phyloP scores from a whole-genome alignment of 2,113 vertebrate species.

The Australoheros scitulus region DNA sequence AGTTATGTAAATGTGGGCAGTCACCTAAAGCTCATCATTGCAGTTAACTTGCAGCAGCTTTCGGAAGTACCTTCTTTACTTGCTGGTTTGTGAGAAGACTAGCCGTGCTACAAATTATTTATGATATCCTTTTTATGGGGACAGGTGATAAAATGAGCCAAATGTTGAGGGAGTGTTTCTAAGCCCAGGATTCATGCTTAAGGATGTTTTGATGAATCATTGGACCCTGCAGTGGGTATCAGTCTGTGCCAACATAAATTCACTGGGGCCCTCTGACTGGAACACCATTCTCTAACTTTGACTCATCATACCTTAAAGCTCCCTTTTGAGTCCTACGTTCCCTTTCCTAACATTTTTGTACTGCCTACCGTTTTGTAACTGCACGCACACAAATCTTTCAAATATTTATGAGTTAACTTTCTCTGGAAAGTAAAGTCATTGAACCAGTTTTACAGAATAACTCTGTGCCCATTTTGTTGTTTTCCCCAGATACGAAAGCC shows the following conservation, averaged over 20 bases:
- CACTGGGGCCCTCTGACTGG: not conserved
- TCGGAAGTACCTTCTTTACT: not conserved
- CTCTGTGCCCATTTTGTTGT: not conserved
- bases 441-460: not conserved
- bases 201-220: constrained; percentile 16
- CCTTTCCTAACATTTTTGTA: not conserved
- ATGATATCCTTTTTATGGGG: constrained; percentile 6
- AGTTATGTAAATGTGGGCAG: not conserved
- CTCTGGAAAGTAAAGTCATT: not conserved
- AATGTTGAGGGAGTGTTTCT: not conserved
- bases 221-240: not conserved
- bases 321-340: not conserved
- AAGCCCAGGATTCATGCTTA: not conserved
- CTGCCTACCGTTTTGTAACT: not conserved
- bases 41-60: constrained; percentile 13
- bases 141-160: constrained; percentile 1
- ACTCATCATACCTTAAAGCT: not conserved
- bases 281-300: constrained; percentile 1
- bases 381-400: not conserved
- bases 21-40: not conserved
- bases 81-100: not conserved
- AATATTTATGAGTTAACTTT: constrained; percentile 8
- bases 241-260: constrained; percentile 3
- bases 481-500: not conserved
- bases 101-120: constrained; percentile 13